A percentile compares a stretch with the other conserved stretches of the same genome.
phyloP scores from a whole-genome alignment of 92 coral and sea anemone genomes.

The Actinostola sp. region DNA sequence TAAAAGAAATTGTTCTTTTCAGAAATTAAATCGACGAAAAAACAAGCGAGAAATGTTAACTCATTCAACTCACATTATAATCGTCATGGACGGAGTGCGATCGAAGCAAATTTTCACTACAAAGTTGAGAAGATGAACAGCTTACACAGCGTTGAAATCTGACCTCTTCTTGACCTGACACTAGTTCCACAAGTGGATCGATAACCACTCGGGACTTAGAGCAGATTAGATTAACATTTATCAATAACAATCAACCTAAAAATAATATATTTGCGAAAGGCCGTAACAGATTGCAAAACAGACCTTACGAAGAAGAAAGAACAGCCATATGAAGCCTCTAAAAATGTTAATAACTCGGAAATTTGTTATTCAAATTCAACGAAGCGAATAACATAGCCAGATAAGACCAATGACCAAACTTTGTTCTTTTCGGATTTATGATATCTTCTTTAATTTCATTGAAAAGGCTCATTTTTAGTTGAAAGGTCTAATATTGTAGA shows the following conservation, averaged over 20 bases:
- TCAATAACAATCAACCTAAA: too few species aligned
- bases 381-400: background rate
- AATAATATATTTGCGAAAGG: too few species aligned
- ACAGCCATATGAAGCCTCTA: too few species aligned
- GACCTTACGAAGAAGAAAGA: too few species aligned
- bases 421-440: background rate
- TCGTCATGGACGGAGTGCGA: background rate
- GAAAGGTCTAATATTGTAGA: too few species aligned
- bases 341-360: too few species aligned
- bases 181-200: background rate
- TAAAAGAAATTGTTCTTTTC: slow-evolving; percentile 1
- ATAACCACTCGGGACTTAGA: slow-evolving; percentile 1
- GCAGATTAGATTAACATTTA: background rate
- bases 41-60: background rate
- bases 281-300: too few species aligned
- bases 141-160: too few species aligned
- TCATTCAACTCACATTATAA: background rate
- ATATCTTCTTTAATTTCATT: too few species aligned
- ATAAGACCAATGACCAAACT: background rate
- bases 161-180: background rate
- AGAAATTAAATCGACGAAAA: background rate
- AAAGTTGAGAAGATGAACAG: background rate
- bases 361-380: too few species aligned
- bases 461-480: too few species aligned
- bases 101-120: background rate